These are phyloP conservation scores for Sebastolobus alascanus DNA, from an alignment of 2,797 vertebrate genomes.

Conservation along the genomic window DNA sequence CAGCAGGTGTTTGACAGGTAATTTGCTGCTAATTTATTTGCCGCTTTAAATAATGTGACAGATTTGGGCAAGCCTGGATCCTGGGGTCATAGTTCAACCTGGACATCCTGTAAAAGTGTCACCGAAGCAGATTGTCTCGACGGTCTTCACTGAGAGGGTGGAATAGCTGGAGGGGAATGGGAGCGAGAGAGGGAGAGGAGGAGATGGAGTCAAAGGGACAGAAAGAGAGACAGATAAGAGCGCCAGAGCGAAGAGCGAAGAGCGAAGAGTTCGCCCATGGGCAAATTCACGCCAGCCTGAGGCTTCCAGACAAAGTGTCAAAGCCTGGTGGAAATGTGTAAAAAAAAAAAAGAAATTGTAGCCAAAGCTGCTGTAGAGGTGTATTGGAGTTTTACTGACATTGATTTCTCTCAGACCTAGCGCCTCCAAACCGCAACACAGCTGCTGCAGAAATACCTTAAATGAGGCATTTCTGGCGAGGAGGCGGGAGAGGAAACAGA, in stretches of 20 bases:
- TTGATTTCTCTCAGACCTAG: conserved; percentile 33
- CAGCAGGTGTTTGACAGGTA: conserved; percentile 81
- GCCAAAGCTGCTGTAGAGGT: conserved; percentile 25
- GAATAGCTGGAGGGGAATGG: conserved; percentile 48
- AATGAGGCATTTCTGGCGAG: conserved; percentile 32
- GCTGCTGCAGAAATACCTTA: conserved; percentile 27
- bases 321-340: conserved; percentile 51
- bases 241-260: conserved; percentile 16
- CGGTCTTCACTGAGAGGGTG: conserved; percentile 54
- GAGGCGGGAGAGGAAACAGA: not conserved
- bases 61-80: conserved; percentile 47
- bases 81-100: conserved; percentile 72
- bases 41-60: conserved; percentile 70
- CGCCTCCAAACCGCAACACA: conserved; percentile 13
- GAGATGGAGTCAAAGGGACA: conserved; percentile 48
- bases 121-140: conserved; percentile 71
- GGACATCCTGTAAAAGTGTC: conserved; percentile 79
- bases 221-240: conserved; percentile 48
- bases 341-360: conserved; percentile 42
- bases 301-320: conserved; percentile 57
- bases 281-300: conserved; percentile 59
- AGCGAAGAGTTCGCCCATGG: conserved; percentile 54
- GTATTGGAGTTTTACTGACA: conserved; percentile 34
- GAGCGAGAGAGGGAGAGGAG: conserved; percentile 18
- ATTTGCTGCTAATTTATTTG: conserved; percentile 80